phyloP scores from a whole-genome alignment of 2,888 invertebrate species.

The Arrhopalites spinosus region DNA sequence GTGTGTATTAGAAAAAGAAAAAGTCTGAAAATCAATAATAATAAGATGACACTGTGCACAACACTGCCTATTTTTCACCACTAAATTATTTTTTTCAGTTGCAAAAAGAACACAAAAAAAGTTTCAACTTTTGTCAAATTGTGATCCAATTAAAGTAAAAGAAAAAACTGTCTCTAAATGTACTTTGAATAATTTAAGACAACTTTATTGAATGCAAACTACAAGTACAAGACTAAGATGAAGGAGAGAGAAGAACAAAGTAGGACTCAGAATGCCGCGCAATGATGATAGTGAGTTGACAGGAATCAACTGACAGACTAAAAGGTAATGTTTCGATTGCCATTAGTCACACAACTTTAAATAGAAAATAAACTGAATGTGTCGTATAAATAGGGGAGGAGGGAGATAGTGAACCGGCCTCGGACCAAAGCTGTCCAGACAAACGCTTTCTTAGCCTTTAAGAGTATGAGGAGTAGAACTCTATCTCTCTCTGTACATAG shows the following conservation, averaged over 20 bases:
- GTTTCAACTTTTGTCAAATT: background rate
- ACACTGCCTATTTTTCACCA: too few relatives aligned
- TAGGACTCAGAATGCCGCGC: background rate
- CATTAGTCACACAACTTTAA: slow-evolving; percentile 3
- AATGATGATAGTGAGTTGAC: background rate
- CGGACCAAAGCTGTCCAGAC: background rate
- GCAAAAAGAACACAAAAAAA: background rate
- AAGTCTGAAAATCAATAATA: too few relatives aligned
- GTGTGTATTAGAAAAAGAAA: too few relatives aligned
- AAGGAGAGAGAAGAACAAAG: background rate
- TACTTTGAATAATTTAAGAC: too few relatives aligned
- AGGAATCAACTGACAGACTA: background rate
- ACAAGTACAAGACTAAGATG: background rate
- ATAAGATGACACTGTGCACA: too few relatives aligned
- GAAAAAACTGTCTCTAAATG: background rate
- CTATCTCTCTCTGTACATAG: background rate
- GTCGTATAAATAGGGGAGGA: background rate
- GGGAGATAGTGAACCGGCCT: background rate
- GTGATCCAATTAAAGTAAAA: background rate
- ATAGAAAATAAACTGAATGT: background rate
- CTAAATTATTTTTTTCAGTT: too few relatives aligned
- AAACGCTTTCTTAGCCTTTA: background rate
- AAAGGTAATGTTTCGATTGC: background rate
- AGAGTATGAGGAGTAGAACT: background rate
- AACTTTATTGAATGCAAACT: too few relatives aligned